Percentiles rank a stretch among this genome's conserved stretches.
Conservation (phyloP, 2,113 vertebrate genomes). For the Vidua macroura region DNA sequence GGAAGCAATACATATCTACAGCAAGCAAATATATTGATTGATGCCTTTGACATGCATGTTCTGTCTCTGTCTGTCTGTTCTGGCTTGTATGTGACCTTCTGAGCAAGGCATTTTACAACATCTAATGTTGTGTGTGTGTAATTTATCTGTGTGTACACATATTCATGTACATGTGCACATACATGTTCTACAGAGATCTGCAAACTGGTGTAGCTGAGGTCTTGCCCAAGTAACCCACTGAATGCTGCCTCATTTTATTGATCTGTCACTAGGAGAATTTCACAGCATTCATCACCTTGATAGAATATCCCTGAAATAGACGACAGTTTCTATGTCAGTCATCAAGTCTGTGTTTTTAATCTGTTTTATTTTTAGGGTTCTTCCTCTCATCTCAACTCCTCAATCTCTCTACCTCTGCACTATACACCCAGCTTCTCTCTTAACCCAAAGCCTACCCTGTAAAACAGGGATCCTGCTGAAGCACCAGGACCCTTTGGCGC, state of each 20-base stretch:
- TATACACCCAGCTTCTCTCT: background rate
- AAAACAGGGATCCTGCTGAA: background rate
- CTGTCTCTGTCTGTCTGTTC: background rate
- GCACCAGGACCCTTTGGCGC: fast-evolving
- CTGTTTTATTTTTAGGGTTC: background rate
- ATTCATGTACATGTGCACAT: background rate
- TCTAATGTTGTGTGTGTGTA: background rate
- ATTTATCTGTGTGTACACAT: background rate
- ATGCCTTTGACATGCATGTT: background rate
- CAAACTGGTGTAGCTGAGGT: background rate
- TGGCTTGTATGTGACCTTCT: background rate
- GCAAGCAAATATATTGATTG: fast-evolving
- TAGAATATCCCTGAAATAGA: background rate
- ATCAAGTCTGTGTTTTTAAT: background rate
- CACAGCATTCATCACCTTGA: background rate
- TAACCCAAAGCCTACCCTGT: background rate
- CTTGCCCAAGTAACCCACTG: background rate
- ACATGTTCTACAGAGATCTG: background rate
- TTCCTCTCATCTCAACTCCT: background rate
- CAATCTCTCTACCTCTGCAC: background rate
- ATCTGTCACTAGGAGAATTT: background rate
- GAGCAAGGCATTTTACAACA: background rate
- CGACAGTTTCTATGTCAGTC: background rate
- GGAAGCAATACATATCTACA: background rate
- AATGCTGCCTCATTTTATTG: background rate